Base-by-base conservation (phyloP, 35 echinoderm and acorn worm genomes). In the Hemicentrotus pulcherrimus region DNA sequence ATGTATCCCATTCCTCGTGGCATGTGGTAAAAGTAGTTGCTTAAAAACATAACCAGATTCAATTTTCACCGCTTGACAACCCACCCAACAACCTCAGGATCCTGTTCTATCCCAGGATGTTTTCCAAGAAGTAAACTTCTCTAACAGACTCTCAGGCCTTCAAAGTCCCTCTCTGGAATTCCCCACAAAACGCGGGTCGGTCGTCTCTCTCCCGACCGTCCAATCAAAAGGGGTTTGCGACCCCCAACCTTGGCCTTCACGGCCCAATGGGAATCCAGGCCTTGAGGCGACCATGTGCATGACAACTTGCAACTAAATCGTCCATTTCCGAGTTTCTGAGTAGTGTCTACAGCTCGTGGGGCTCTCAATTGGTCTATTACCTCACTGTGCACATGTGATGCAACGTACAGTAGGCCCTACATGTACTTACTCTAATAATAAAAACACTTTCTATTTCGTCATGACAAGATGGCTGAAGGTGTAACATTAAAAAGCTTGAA, bases 251-350 rank as follows among this genome's bases (percentile, higher is more conserved):
- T 93, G 48, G 91, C 91, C 48, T 93, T 93, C 91, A 58, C 5
- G 28, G 32, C 13, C 91, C 91, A 52, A 93, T 93, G 91, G 46
- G 91, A 93, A 31, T 93, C 46, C 22, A 33, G 32, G 90, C 90
- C 90, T 91, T 35, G 0, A 10, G 46, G 90, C 32, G 12, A 11
- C 32, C 32, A 28, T 46, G 90, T 31, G 32, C 28, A 47, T 91
- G 90, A 33, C 90, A 91, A 91, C 90, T 91, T 11, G 32, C 86
- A 91, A 47, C 90, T 91, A 91, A 91, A 31, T 91, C 33, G 90
- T 47, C 33, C 90, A 91, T 91, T 91, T 91, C 90, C 90, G 90
- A 91, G 90, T 91, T 91, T 91, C 90, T 91, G 33, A 46, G 90
- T 9, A 55, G 50, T 55, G 50, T 55, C 15, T 55, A 55, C 50